Evolutionary conservation across 2,113 vertebrate species (phyloP).

Genomic region (Lampris incognitus): DNA sequence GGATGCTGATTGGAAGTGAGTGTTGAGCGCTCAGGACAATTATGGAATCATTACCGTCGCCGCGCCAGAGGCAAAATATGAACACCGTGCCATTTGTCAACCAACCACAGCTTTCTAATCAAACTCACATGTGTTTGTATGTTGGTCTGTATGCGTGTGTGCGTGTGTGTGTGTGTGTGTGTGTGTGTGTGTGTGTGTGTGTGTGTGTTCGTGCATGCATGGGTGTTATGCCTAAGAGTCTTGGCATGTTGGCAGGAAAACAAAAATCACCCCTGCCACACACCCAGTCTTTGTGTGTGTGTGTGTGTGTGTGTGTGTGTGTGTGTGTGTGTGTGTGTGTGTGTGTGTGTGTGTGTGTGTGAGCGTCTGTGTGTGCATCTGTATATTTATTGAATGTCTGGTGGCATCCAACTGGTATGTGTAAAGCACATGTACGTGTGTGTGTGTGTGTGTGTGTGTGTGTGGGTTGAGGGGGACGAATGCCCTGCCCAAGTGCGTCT

Average conservation of each 20-base stretch:
- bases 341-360: neutral
- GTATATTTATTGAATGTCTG: slow-evolving; percentile 64
- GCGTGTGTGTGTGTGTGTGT: slow-evolving; percentile 10
- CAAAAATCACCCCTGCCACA: slow-evolving; percentile 77
- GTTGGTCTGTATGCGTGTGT: slow-evolving; percentile 33
- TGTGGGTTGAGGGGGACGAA: slow-evolving; percentile 68
- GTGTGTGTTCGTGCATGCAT: neutral
- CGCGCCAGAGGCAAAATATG: slow-evolving; percentile 77
- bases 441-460: slow-evolving; percentile 55
- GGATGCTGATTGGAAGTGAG: slow-evolving; percentile 80
- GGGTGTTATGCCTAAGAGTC: slow-evolving; percentile 20
- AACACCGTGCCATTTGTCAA: slow-evolving; percentile 77
- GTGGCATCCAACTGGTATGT: slow-evolving; percentile 50
- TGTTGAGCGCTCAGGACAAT: slow-evolving; percentile 76
- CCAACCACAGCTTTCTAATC: slow-evolving; percentile 74
- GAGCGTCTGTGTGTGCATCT: slow-evolving; percentile 6
- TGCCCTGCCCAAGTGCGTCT: slow-evolving; percentile 78
- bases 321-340: slow-evolving; percentile 4
- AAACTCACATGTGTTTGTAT: slow-evolving; percentile 68
- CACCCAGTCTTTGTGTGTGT: slow-evolving; percentile 60
- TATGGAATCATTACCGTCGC: slow-evolving; percentile 78
- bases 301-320: slow-evolving; percentile 59
- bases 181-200: neutral
- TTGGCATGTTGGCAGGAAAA: slow-evolving; percentile 66
- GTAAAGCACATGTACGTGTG: slow-evolving; percentile 20